Evolutionary conservation across 2,888 invertebrate genomes (phyloP).

Genomic region (Anthoptus insignis): DNA sequence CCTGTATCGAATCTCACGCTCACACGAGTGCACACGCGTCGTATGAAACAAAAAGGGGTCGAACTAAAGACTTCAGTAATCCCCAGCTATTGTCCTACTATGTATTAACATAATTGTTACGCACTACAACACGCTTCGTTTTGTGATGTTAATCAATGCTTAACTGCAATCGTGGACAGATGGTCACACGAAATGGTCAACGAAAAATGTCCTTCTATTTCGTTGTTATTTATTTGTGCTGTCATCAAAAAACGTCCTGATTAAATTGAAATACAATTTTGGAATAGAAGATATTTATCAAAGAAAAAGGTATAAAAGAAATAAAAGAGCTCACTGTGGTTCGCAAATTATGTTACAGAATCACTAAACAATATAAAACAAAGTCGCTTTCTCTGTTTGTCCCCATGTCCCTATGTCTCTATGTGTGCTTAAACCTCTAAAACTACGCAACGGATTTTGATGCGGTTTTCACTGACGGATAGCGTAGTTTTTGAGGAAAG

Average conservation of each 20-base stretch:
- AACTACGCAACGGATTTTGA: no score
- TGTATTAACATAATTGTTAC: conserved; percentile 40
- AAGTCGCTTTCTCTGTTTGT: no score
- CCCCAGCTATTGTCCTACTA: conserved; percentile 41
- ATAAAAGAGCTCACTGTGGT: neutral
- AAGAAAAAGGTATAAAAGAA: neutral
- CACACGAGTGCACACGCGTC: conserved; percentile 50
- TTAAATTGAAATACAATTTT: neutral
- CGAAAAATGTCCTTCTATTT: neutral
- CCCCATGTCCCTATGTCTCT: no score
- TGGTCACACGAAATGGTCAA: conserved; percentile 6
- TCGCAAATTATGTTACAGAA: neutral
- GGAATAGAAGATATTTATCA: neutral
- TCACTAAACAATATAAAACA: no score
- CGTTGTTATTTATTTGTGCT: neutral
- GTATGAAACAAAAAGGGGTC: conserved; percentile 53
- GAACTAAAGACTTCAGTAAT: conserved; percentile 30
- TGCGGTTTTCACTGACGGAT: no score
- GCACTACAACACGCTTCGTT: conserved; percentile 35
- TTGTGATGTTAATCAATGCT: conserved; percentile 30
- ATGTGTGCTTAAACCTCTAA: no score
- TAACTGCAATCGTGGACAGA: conserved; percentile 23
- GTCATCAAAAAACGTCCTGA: neutral
- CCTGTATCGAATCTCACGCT: conserved; percentile 55
- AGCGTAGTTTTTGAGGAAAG: no score